Conservation (phyloP, 1,140 invertebrate species). For the Drosophila mauritiana region DNA sequence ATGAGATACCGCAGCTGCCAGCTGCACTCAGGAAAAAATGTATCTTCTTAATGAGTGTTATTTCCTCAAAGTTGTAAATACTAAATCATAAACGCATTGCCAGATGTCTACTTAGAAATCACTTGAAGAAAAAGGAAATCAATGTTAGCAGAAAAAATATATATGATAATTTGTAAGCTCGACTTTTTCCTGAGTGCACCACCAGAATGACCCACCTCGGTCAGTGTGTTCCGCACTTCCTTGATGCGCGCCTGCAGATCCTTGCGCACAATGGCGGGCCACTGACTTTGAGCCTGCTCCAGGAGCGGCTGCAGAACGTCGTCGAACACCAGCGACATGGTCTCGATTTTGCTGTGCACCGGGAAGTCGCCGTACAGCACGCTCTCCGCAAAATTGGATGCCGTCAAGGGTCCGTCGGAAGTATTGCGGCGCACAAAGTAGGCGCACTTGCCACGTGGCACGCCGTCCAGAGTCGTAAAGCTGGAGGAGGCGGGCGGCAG, state of each 20-base stretch:
- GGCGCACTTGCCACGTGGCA: slow-evolving; percentile 87
- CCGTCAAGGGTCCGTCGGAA: slow-evolving; percentile 85
- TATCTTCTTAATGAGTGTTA: not conserved
- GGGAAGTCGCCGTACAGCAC: slow-evolving; percentile 91
- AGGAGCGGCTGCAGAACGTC: slow-evolving; percentile 90
- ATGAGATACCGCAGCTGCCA: slow-evolving; percentile 47
- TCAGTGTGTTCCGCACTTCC: slow-evolving; percentile 89
- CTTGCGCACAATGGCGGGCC: slow-evolving; percentile 89
- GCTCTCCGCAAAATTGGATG: slow-evolving; percentile 86
- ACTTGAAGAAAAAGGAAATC: too few species aligned
- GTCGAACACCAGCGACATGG: slow-evolving; percentile 90
- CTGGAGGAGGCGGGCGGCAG: slow-evolving; percentile 72
- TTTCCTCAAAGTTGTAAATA: not conserved
- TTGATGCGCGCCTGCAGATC: slow-evolving; percentile 90
- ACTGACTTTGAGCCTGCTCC: slow-evolving; percentile 87
- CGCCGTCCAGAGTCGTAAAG: slow-evolving; percentile 77
- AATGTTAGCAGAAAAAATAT: not conserved
- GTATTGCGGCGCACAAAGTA: slow-evolving; percentile 88
- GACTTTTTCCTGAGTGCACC: slow-evolving; percentile 3
- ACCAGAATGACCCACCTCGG: slow-evolving; percentile 85
- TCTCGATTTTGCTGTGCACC: slow-evolving; percentile 86
- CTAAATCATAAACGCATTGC: too few species aligned
- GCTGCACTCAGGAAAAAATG: slow-evolving; percentile 11
- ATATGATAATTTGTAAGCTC: too few species aligned
- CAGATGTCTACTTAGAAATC: too few species aligned